Evolutionary conservation across 2,888 invertebrate genomes (phyloP), one percentile per base, ranked within the genome.

Genomic region (Diarsia rubi): DNA sequence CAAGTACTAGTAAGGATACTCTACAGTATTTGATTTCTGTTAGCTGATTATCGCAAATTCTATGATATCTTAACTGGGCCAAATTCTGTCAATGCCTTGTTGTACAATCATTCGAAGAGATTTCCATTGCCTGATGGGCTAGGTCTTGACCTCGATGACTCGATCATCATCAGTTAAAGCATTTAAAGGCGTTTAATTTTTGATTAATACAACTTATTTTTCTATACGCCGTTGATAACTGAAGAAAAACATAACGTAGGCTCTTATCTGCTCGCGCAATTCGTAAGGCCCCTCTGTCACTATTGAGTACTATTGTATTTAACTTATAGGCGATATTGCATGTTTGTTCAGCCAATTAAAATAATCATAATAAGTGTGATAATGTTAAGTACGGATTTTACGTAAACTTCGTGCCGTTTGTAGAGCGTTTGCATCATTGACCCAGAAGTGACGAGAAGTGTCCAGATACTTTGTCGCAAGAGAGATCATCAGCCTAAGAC

Each of bases 321-420:
- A 72, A 81, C 45, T 52, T 81, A 80, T 45, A 76, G 62, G 31
- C 77, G 52, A 62, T 67, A 77, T 81, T 77, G 77, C 81, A 81
- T 81, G 67, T 81, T 59, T 73, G 66, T 63, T 45, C 82, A 77
- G 44, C 77, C 81, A 81, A 81, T 81, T 81, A 81, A 81, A 81
- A 81, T 81, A 81, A 81, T 81, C 72, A 77, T 62, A 73, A 73
- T 68, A 73, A 60, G 44, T 68, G 44, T 68, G 82, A 81, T 81
- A 77, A 81, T 70, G 44, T 77, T 69, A 63, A n/a, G 44, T 47
- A 59, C n/a, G 49, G 66, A 77, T 81, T 77, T 69, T 67, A 77
- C 72, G 31, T 66, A 72, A 76, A 69, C 69, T 59, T 72, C 44
- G n/a, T 60, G 73, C n/a, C 45, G 54, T 65, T 79, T 57, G 31